phyloP scores from a whole-genome alignment of 2,888 invertebrate genomes.

The Meteorus colon region DNA sequence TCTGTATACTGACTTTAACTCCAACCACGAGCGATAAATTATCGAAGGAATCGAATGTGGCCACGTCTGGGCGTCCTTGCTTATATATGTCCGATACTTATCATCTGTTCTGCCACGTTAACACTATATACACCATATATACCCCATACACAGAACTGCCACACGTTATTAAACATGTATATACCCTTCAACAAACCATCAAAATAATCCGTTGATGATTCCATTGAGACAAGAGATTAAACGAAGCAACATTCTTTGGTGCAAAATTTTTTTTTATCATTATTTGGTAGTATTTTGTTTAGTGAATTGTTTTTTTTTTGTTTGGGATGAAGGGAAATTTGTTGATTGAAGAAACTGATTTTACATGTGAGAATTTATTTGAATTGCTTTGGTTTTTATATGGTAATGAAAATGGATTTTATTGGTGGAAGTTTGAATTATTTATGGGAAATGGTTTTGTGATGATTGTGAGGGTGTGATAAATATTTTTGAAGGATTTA shows the following conservation, averaged over 20 bases:
- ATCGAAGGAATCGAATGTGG: constrained; percentile 1
- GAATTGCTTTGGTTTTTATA: no score
- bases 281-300: not conserved
- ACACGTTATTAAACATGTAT: not conserved
- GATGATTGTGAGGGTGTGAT: no score
- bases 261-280: not conserved
- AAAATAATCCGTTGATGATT: not conserved
- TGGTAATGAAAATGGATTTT: no score
- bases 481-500: no score
- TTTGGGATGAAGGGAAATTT: no score
- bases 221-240: not conserved
- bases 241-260: no score
- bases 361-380: no score
- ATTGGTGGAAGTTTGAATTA: no score
- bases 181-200: not conserved
- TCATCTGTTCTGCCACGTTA: not conserved
- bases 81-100: constrained; percentile 7
- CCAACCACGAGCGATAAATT: not conserved
- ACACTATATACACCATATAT: not conserved
- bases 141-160: not conserved
- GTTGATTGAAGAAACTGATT: no score
- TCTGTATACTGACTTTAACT: constrained; percentile 2
- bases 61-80: constrained; percentile 11
- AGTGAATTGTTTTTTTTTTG: not conserved
- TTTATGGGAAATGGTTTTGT: no score